Conservation (phyloP, 2,888 invertebrate genomes). For the Andrena hattorfiana region DNA sequence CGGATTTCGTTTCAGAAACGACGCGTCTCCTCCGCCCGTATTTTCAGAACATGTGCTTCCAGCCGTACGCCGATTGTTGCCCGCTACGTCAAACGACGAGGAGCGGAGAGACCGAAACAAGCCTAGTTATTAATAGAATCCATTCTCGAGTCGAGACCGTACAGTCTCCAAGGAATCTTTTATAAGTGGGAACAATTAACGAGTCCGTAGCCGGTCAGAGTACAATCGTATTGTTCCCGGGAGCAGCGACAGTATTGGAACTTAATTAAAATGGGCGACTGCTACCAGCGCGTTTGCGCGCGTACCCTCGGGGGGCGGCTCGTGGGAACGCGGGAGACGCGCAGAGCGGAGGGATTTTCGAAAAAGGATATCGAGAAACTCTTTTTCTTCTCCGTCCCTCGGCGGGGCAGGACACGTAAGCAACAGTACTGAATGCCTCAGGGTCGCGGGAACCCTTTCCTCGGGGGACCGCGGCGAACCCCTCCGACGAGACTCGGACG, state of each 20-base stretch:
- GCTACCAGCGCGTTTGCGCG: conserved; percentile 1
- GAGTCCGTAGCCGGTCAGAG: conserved; percentile 25
- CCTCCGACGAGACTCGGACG: conserved; percentile 68
- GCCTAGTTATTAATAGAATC: not conserved
- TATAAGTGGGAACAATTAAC: conserved; percentile 58
- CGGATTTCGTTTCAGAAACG: conserved; percentile 11
- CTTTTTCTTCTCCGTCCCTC: conserved; percentile 32
- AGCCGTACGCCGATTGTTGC: not conserved
- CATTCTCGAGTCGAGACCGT: conserved; percentile 13
- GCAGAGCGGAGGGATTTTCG: conserved; percentile 62
- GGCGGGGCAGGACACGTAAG: conserved; percentile 42
- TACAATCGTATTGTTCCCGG: conserved; percentile 65
- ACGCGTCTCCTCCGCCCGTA: not conserved
- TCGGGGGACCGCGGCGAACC: conserved; percentile 40
- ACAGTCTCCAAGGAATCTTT: conserved; percentile 26
- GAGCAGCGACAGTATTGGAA: conserved; percentile 53
- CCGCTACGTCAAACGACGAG: not conserved
- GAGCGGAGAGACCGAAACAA: not conserved
- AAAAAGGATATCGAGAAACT: conserved; percentile 71
- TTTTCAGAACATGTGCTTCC: not conserved
- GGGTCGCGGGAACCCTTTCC: conserved; percentile 68
- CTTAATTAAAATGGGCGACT: conserved; percentile 67
- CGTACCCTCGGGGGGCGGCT: conserved; percentile 57
- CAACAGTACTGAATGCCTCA: conserved; percentile 60
- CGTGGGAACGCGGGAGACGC: conserved; percentile 68